A percentile compares a stretch with the other conserved stretches of the same genome.
phyloP scores from a whole-genome alignment of 2,113 vertebrate species.

The Pogonocichla stellata region DNA sequence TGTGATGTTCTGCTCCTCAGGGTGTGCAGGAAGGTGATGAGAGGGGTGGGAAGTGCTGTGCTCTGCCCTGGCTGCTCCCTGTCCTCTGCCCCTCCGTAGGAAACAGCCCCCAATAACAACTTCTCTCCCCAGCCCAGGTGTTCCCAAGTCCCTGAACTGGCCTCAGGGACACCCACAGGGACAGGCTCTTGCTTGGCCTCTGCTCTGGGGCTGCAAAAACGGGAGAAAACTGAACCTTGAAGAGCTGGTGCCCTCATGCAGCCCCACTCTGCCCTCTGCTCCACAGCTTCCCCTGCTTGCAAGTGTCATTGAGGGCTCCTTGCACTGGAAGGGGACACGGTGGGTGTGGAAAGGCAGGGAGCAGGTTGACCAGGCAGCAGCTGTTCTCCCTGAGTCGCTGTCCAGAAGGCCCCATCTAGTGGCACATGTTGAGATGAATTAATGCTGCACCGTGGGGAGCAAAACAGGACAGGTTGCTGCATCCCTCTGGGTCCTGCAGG shows the following conservation, averaged over 20 bases:
- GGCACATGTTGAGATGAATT: neutral
- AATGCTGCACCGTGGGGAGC: neutral
- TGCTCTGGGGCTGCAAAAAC: neutral
- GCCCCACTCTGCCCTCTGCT: neutral
- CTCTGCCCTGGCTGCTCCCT: neutral
- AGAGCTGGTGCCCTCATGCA: fast-evolving
- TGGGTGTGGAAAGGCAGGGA: neutral
- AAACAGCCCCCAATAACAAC: neutral
- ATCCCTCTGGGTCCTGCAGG: neutral
- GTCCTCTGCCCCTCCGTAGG: fast-evolving
- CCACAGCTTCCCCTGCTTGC: neutral
- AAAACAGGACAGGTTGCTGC: neutral
- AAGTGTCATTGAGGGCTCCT: neutral
- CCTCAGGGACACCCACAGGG: neutral
- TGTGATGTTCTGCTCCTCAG: neutral
- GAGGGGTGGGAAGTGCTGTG: neutral
- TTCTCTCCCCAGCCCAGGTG: neutral
- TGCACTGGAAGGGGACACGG: neutral
- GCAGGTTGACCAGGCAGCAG: neutral
- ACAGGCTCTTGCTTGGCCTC: neutral
- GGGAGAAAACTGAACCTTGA: neutral
- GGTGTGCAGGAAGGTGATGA: no score
- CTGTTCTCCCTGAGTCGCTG: neutral
- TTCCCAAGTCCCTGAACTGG: neutral
- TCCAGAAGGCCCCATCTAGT: conserved; percentile 62